Percentiles rank a stretch among this genome's conserved stretches.
Evolutionary conservation across 2,797 vertebrate genomes (phyloP).

Genomic region (Chloroceryle amazona): DNA sequence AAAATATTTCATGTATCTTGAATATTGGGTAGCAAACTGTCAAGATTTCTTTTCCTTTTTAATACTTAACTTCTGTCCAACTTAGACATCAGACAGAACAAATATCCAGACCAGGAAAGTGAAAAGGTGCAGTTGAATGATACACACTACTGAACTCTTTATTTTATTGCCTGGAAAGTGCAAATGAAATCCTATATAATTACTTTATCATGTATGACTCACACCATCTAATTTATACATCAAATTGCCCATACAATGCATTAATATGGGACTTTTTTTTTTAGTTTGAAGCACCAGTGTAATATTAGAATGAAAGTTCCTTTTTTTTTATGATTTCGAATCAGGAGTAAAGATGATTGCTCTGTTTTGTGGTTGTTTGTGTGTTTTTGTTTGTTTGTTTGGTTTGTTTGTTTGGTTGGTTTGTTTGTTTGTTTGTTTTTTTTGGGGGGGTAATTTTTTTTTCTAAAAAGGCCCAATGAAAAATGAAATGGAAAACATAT

Average conservation of each 20-base stretch:
- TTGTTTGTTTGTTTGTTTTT: not conserved
- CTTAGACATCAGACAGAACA: constrained; percentile 1
- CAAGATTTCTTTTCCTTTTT: constrained; percentile 27
- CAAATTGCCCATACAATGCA: not conserved
- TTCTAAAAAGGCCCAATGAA: not conserved
- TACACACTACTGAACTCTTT: not conserved
- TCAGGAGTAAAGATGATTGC: not conserved
- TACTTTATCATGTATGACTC: not conserved
- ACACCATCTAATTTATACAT: not conserved
- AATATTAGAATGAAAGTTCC: not conserved
- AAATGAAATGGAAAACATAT: not conserved
- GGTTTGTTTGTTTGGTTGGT: not conserved
- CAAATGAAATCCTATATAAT: not conserved
- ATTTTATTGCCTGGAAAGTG: not conserved
- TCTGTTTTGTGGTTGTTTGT: not conserved
- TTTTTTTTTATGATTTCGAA: not conserved
- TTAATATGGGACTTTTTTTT: not conserved
- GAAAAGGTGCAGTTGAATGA: not conserved
- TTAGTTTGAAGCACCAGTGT: not conserved
- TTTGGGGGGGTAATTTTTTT: too few relatives aligned
- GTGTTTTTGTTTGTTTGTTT: too few relatives aligned
- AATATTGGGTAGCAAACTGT: constrained; percentile 31
- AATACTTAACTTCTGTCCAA: not conserved
- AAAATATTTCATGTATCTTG: constrained; percentile 56
- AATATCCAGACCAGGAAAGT: not conserved